A percentile compares a stretch with the other conserved stretches of the same genome.
Evolutionary conservation across 2,113 vertebrate species (phyloP).

Genomic region (Aptenodytes forsteri): DNA sequence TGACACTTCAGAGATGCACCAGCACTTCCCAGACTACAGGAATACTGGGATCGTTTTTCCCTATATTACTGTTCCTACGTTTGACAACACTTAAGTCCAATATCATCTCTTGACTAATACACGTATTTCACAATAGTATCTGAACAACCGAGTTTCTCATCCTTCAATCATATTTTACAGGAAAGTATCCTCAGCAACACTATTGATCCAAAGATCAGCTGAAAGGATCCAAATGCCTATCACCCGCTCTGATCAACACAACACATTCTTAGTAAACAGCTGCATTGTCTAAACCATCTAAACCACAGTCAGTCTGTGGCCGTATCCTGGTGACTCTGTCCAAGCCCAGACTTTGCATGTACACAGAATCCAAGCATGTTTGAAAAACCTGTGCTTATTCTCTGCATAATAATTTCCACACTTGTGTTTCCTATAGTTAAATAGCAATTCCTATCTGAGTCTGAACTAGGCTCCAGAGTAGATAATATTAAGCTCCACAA

Average conservation of each 20-base stretch:
- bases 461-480: neutral
- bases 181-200: neutral
- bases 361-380: neutral
- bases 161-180: neutral
- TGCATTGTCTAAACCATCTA: neutral
- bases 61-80: neutral
- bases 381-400: neutral
- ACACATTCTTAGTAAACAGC: neutral
- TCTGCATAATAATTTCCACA: neutral
- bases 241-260: neutral
- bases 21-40: neutral
- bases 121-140: neutral
- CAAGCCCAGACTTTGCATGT: neutral
- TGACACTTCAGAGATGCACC: neutral
- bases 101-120: neutral
- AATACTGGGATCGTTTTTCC: neutral
- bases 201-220: neutral
- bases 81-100: neutral
- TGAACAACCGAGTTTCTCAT: neutral
- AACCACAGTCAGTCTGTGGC: neutral
- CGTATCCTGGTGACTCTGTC: neutral
- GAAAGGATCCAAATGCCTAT: neutral
- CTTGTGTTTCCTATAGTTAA: neutral
- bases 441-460: neutral
- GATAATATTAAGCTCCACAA: neutral